phyloP scores from a whole-genome alignment of 1,140 invertebrate genomes.

The Neocloeon triangulifer region DNA sequence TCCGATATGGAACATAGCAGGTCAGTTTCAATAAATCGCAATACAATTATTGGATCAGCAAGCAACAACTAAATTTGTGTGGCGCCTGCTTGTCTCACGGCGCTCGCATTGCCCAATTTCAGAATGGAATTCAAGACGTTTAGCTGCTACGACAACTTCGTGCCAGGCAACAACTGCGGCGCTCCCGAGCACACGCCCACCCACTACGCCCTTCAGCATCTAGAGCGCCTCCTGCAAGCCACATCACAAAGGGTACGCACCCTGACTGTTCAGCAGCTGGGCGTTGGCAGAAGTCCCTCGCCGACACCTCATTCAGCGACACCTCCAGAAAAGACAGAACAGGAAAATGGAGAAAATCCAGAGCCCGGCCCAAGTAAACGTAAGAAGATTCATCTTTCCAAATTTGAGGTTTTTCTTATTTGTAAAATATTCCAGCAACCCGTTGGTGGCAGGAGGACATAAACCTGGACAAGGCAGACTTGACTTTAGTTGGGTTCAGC shows the following conservation, averaged over 20 bases:
- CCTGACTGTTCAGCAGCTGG: constrained; percentile 24
- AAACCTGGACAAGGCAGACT: constrained; percentile 19
- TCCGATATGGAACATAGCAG: constrained; percentile 12
- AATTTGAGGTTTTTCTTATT: constrained; percentile 1
- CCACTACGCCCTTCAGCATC: constrained; percentile 39
- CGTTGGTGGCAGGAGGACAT: constrained; percentile 21
- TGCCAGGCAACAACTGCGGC: constrained; percentile 46
- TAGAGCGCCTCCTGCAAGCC: constrained; percentile 28
- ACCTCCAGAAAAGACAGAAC: constrained; percentile 4
- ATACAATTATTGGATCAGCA: too few species aligned
- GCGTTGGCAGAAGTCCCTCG: constrained; percentile 7
- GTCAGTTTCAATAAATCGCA: too few species aligned
- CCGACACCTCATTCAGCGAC: too few species aligned
- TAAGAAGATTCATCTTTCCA: background rate
- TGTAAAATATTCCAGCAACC: too few species aligned
- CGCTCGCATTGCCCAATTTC: constrained; percentile 11
- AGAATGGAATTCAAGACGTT: constrained; percentile 63
- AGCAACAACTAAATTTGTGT: background rate
- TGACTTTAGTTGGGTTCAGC: constrained; percentile 61
- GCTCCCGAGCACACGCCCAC: constrained; percentile 44
- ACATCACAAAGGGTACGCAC: constrained; percentile 24
- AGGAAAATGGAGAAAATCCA: constrained; percentile 6
- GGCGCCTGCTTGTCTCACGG: background rate
- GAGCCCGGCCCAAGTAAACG: background rate
- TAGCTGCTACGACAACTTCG: constrained; percentile 73